Percentiles rank a stretch among this genome's conserved stretches.
Conservation (phyloP, 2,797 vertebrate species). For the Manis pentadactyla region DNA sequence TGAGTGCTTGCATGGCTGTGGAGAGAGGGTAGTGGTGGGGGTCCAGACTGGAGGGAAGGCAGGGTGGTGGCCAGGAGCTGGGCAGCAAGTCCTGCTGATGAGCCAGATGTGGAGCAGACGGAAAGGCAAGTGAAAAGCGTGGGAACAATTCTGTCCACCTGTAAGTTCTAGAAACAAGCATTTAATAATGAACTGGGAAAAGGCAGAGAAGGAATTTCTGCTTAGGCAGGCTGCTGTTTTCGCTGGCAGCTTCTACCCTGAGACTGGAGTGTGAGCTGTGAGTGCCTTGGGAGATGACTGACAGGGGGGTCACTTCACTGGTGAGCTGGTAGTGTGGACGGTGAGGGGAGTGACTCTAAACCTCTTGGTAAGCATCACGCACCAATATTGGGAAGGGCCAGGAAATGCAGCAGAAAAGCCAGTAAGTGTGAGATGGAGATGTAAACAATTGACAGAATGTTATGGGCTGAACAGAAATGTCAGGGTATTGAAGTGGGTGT, state of each 20-base stretch:
- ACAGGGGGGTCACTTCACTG: background rate
- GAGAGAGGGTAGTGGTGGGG: background rate
- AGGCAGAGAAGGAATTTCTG: background rate
- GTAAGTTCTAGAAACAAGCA: background rate
- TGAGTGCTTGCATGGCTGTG: accelerated
- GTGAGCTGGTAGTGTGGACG: background rate
- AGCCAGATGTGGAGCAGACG: background rate
- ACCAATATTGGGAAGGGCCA: background rate
- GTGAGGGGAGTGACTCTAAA: background rate
- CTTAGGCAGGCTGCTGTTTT: background rate
- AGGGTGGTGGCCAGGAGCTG: too few relatives aligned
- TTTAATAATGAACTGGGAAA: background rate
- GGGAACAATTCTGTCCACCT: background rate
- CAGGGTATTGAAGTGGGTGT: conserved; percentile 48
- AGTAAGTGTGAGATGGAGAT: background rate
- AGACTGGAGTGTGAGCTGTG: background rate
- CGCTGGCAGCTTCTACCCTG: background rate
- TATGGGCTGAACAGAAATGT: conserved; percentile 45
- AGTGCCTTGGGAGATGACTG: background rate
- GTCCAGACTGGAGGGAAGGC: background rate
- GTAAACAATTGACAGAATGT: conserved; percentile 41
- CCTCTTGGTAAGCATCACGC: background rate
- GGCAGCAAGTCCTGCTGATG: background rate
- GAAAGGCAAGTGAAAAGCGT: background rate
- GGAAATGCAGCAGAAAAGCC: background rate